Evolutionary conservation across 2,113 vertebrate genomes (phyloP).

Genomic region (Cynoglossus semilaevis): DNA sequence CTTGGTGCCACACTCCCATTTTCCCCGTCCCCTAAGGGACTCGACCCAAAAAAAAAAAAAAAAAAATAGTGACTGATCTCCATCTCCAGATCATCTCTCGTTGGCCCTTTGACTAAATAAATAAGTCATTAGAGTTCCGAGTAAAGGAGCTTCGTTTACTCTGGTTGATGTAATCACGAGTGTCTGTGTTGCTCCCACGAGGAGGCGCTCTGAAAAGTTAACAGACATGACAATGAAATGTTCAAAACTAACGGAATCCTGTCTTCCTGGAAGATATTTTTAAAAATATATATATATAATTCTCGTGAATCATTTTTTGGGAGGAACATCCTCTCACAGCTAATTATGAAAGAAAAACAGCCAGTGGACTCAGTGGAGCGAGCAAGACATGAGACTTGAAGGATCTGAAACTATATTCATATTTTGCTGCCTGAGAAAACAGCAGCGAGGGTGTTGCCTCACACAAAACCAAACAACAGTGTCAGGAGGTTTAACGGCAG

Average conservation of each 20-base stretch:
- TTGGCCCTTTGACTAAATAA: conserved; percentile 78
- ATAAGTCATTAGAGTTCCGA: conserved; percentile 80
- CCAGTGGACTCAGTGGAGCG: conserved; percentile 26
- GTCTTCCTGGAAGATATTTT: conserved; percentile 13
- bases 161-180: conserved; percentile 74
- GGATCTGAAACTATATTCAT: conserved; percentile 4
- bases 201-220: conserved; percentile 60
- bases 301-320: neutral
- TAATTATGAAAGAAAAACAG: conserved; percentile 11
- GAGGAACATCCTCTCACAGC: conserved; percentile 9
- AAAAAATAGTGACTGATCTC: conserved; percentile 67
- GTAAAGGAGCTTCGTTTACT: conserved; percentile 76
- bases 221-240: no score
- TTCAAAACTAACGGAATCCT: no score
- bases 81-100: conserved; percentile 78
- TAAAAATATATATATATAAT: neutral
- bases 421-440: conserved; percentile 3
- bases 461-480: neutral
- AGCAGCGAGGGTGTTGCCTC: conserved; percentile 4
- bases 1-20: conserved; percentile 75
- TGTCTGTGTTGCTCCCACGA: conserved; percentile 71
- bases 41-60: conserved; percentile 25
- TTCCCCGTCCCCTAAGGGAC: conserved; percentile 69
- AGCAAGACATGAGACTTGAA: conserved; percentile 19
- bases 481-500: neutral